phyloP scores from a whole-genome alignment of 2,888 invertebrate genomes.

The Netelia virgata region DNA sequence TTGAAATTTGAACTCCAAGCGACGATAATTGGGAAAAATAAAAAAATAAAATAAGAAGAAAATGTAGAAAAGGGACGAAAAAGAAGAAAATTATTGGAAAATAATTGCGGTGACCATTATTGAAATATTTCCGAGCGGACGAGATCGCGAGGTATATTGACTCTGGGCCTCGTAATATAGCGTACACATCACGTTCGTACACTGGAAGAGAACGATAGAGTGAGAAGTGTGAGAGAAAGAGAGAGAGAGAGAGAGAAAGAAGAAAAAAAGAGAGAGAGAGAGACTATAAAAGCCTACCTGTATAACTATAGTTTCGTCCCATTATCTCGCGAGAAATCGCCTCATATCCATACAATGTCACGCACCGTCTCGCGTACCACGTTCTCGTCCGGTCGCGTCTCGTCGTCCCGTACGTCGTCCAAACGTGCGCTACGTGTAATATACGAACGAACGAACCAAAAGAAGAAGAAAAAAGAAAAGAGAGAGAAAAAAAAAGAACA shows the following conservation, averaged over 20 bases:
- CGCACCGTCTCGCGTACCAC: conserved; percentile 76
- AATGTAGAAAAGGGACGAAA: not conserved
- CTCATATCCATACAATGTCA: conserved; percentile 85
- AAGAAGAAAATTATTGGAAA: not conserved
- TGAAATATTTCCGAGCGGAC: not conserved
- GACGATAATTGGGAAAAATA: not conserved
- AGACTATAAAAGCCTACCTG: not conserved
- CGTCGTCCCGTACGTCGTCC: conserved; percentile 42
- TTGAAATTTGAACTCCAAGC: too few species aligned
- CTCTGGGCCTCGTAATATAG: conserved; percentile 17
- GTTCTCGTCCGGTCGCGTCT: conserved; percentile 68
- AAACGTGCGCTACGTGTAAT: conserved; percentile 22
- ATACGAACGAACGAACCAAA: conserved; percentile 5
- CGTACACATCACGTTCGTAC: conserved; percentile 27
- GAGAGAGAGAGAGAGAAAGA: too few species aligned
- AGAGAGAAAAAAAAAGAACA: not conserved
- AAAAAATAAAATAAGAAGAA: not conserved
- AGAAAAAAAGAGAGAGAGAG: too few species aligned
- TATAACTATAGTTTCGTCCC: conserved; percentile 31
- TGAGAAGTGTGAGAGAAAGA: too few species aligned
- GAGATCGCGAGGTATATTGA: conserved; percentile 35
- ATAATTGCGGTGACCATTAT: not conserved
- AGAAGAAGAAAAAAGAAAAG: conserved; percentile 20
- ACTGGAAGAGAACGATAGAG: not conserved
- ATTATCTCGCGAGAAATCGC: conserved; percentile 79